phyloP scores from a whole-genome alignment of 2,797 vertebrate genomes.

The Hoplostethus mediterraneus region DNA sequence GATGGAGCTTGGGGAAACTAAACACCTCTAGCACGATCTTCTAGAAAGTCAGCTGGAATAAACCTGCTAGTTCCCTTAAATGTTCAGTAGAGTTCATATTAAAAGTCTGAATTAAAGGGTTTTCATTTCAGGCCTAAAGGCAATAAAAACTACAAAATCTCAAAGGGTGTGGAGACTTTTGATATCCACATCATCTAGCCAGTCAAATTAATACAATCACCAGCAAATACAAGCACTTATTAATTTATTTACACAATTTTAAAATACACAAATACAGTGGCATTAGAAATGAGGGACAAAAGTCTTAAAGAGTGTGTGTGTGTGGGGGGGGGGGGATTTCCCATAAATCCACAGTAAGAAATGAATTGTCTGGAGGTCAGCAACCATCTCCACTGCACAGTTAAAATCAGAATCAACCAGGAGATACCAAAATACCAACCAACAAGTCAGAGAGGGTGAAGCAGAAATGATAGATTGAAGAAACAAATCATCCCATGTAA shows the following conservation, averaged over 20 bases:
- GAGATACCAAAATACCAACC: constrained; percentile 32
- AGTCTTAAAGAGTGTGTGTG: constrained; percentile 55
- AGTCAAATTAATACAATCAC: background rate
- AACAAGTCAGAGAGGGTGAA: constrained; percentile 7
- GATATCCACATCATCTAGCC: constrained; percentile 5
- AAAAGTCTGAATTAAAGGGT: no score
- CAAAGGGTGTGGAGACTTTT: background rate
- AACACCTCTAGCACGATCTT: no score
- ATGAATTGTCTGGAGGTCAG: constrained; percentile 69
- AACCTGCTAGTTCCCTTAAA: no score
- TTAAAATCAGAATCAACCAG: constrained; percentile 54
- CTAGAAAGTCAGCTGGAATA: no score
- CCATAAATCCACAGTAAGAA: constrained; percentile 74
- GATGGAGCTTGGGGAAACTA: no score
- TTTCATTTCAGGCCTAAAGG: no score
- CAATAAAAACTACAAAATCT: no score
- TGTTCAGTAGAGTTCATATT: no score
- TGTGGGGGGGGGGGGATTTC: constrained; percentile 62
- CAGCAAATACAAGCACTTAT: constrained; percentile 87
- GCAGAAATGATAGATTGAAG: constrained; percentile 39
- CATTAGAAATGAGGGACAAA: constrained; percentile 88
- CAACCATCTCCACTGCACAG: constrained; percentile 51
- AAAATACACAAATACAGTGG: constrained; percentile 94
- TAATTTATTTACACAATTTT: constrained; percentile 97
- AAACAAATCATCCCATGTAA: constrained; percentile 36